A percentile compares a stretch with the other conserved stretches of the same genome.
Evolutionary conservation across 2,113 vertebrate species (phyloP).

Genomic region (Hepsetus odoe): DNA sequence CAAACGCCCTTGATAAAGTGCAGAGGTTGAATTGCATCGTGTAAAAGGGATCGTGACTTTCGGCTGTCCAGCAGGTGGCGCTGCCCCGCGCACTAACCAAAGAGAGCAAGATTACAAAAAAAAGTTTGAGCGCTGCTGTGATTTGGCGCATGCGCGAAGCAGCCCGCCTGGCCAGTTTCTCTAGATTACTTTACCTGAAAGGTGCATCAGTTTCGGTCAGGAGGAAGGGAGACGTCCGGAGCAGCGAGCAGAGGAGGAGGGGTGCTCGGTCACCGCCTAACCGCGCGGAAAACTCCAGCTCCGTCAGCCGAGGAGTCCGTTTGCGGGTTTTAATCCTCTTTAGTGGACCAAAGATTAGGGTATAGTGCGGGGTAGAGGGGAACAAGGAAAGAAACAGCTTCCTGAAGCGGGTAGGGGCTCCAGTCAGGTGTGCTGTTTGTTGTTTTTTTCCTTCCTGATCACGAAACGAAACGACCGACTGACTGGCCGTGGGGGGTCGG

Average conservation of each 20-base stretch:
- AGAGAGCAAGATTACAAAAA: conserved; percentile 46
- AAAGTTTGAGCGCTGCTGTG: conserved; percentile 73
- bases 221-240: conserved; percentile 8
- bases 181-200: conserved; percentile 79
- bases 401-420: neutral
- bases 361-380: neutral
- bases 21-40: neutral
- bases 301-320: neutral
- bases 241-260: neutral
- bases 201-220: conserved; percentile 72
- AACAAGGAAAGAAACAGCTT: neutral
- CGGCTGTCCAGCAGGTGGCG: conserved; percentile 71
- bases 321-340: neutral
- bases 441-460: neutral
- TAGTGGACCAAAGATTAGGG: neutral
- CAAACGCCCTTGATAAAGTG: neutral
- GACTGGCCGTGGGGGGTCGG: neutral
- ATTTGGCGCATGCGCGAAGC: conserved; percentile 77
- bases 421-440: conserved; percentile 8
- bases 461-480: neutral
- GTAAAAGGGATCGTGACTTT: neutral
- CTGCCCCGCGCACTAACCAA: conserved; percentile 55
- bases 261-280: neutral
- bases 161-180: conserved; percentile 79
- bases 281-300: neutral